Conservation (phyloP, 2,888 invertebrate genomes). For the Arge pagana region DNA sequence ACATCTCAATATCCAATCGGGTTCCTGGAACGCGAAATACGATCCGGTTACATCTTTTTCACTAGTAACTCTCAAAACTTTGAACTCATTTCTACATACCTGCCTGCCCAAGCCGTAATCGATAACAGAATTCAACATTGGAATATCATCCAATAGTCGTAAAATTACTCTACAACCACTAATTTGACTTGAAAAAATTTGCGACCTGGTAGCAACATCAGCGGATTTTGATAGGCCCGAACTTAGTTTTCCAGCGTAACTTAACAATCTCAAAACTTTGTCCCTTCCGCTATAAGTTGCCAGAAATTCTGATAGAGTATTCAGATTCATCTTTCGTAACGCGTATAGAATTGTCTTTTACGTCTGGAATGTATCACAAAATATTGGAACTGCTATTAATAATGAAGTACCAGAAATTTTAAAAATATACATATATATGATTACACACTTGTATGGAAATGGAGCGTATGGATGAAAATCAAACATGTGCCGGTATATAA, state of each 20-base stretch:
- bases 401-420: no score
- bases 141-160: constrained; percentile 82
- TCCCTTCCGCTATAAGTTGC: constrained; percentile 85
- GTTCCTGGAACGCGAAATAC: constrained; percentile 58
- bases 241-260: constrained; percentile 76
- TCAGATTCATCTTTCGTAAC: constrained; percentile 15
- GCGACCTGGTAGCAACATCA: constrained; percentile 64
- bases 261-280: constrained; percentile 77
- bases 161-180: constrained; percentile 78
- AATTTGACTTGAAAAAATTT: constrained; percentile 70
- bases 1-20: constrained; percentile 66
- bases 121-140: constrained; percentile 75
- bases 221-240: constrained; percentile 67
- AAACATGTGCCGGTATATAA: no score
- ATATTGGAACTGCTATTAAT: not conserved
- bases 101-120: constrained; percentile 73
- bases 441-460: no score
- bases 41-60: no score
- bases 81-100: no score
- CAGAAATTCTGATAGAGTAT: constrained; percentile 63
- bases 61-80: no score
- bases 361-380: no score
- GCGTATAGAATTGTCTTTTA: no score
- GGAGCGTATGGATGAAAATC: no score
- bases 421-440: no score